These are phyloP conservation scores for Enoplosus armatus DNA, from an alignment of 2,797 vertebrate species.

Conservation along the genomic window DNA sequence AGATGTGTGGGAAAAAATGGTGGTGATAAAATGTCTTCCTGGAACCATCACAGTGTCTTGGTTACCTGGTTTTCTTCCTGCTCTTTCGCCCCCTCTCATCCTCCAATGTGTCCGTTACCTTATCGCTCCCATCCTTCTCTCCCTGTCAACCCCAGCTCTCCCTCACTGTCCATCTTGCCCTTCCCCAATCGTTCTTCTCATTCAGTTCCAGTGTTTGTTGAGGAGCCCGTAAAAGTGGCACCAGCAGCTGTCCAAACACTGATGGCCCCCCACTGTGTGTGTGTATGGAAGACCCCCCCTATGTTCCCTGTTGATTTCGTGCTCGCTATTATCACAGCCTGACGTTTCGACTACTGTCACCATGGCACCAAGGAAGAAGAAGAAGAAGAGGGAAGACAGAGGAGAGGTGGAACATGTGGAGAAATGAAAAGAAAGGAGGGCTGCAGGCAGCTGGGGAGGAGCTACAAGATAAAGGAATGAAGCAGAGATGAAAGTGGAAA, in stretches of 20 bases:
- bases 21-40: slow-evolving; percentile 44
- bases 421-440: slow-evolving; percentile 10
- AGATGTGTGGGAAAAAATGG: slow-evolving; percentile 23
- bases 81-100: background rate
- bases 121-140: slow-evolving; percentile 43
- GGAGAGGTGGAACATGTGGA: background rate
- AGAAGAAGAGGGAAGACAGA: slow-evolving; percentile 4
- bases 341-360: slow-evolving; percentile 55
- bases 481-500: background rate
- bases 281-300: slow-evolving; percentile 31
- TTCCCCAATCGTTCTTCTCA: slow-evolving; percentile 52
- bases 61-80: slow-evolving; percentile 49
- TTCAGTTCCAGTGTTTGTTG: slow-evolving; percentile 78
- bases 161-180: slow-evolving; percentile 49
- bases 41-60: slow-evolving; percentile 23
- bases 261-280: slow-evolving; percentile 61
- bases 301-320: slow-evolving; percentile 59
- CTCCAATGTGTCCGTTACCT: slow-evolving; percentile 18
- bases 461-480: background rate
- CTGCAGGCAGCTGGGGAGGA: background rate
- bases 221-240: slow-evolving; percentile 82
- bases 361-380: slow-evolving; percentile 52
- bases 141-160: slow-evolving; percentile 40
- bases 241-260: slow-evolving; percentile 85
- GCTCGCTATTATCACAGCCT: slow-evolving; percentile 52